These are phyloP conservation scores for Orthosia gracilis DNA, from an alignment of 2,888 invertebrate genomes.

Conservation along the genomic window DNA sequence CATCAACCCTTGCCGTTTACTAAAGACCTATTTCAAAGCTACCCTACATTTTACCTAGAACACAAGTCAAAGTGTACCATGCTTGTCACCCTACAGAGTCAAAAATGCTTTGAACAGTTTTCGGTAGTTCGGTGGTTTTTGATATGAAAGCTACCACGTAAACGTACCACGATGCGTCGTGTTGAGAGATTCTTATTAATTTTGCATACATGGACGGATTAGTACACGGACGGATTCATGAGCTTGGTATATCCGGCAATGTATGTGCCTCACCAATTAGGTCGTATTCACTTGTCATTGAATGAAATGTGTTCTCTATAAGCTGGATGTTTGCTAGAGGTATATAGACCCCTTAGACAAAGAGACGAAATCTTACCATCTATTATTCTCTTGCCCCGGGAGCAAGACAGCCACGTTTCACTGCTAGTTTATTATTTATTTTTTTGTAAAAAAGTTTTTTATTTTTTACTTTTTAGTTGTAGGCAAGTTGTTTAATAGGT, in stretches of 20 bases:
- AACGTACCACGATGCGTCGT: conserved; percentile 29
- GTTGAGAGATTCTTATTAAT: conserved; percentile 52
- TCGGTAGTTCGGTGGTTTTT: conserved; percentile 16
- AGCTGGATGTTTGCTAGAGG: background rate
- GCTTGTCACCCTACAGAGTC: fast-evolving
- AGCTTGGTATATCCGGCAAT: background rate
- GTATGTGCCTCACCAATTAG: conserved; percentile 10
- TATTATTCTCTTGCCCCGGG: too few relatives aligned
- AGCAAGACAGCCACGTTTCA: too few relatives aligned
- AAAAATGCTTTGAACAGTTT: conserved; percentile 4
- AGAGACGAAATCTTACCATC: too few relatives aligned
- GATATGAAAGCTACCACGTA: conserved; percentile 1
- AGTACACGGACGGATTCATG: background rate
- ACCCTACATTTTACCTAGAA: conserved; percentile 37
- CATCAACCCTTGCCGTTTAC: conserved; percentile 60
- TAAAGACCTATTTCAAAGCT: conserved; percentile 51
- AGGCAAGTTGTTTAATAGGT: too few relatives aligned
- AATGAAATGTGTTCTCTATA: background rate
- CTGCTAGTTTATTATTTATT: too few relatives aligned
- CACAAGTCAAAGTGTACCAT: conserved; percentile 20
- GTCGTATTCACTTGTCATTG: background rate
- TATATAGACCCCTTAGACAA: too few relatives aligned
- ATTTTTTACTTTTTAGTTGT: too few relatives aligned
- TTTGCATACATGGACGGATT: conserved; percentile 44
- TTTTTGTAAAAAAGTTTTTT: too few relatives aligned